These are phyloP conservation scores for Cenopis cana DNA, from an alignment of 2,888 invertebrate species.

Conservation along the genomic window DNA sequence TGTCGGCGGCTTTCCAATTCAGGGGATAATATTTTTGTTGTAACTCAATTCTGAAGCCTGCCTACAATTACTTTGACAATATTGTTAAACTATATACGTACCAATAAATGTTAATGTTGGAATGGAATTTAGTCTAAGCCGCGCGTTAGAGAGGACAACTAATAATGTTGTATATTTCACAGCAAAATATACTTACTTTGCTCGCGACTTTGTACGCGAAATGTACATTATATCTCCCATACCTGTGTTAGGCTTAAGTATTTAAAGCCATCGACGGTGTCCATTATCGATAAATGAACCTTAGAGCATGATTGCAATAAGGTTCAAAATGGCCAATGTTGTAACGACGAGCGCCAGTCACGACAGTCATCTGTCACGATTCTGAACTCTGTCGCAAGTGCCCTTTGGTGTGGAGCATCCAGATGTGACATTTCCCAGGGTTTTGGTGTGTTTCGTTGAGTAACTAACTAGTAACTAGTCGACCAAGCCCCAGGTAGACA, in stretches of 20 bases:
- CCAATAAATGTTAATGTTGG: too few species aligned
- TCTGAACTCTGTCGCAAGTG: conserved; percentile 28
- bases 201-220: too few species aligned
- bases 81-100: too few species aligned
- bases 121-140: too few species aligned
- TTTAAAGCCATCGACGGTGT: too few species aligned
- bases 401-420: conserved; percentile 29
- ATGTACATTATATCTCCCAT: too few species aligned
- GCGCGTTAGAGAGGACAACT: too few species aligned
- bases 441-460: conserved; percentile 11
- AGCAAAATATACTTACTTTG: too few species aligned
- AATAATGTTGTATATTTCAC: too few species aligned
- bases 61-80: too few species aligned
- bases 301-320: background rate
- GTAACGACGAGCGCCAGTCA: background rate
- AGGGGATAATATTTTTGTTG: background rate
- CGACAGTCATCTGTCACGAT: conserved; percentile 25
- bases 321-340: background rate
- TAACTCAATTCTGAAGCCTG: too few species aligned
- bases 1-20: background rate
- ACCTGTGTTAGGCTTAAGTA: too few species aligned
- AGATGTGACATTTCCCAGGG: conserved; percentile 26
- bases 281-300: background rate
- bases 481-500: background rate
- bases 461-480: background rate